These are phyloP conservation scores for Strongylocentrotus purpuratus DNA, from an alignment of 35 echinoderm and acorn worm genomes.

Conservation along the genomic window DNA sequence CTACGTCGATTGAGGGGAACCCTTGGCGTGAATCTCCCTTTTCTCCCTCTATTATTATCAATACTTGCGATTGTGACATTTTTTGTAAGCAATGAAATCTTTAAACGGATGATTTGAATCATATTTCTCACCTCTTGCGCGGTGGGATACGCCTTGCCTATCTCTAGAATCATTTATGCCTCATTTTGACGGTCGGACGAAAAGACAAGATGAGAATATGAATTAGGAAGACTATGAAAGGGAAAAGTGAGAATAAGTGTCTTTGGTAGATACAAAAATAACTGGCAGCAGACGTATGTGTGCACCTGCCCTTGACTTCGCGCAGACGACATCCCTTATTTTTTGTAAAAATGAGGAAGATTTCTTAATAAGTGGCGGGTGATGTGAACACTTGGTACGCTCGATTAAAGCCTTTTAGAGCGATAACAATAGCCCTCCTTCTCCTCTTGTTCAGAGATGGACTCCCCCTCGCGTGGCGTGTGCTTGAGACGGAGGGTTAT, in stretches of 20 bases:
- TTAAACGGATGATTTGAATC: background rate
- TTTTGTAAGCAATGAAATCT: background rate
- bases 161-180: background rate
- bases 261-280: background rate
- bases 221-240: background rate
- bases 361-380: slow-evolving; percentile 1
- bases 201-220: background rate
- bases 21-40: background rate
- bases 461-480: slow-evolving; percentile 9
- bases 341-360: background rate
- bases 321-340: background rate
- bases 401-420: slow-evolving; percentile 18
- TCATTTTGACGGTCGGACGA: background rate
- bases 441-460: background rate
- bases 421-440: background rate
- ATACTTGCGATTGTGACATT: background rate
- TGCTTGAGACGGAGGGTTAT: background rate
- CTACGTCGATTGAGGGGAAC: background rate
- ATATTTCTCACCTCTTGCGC: background rate
- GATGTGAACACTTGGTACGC: background rate
- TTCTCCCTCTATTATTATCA: background rate
- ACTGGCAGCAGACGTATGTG: background rate
- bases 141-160: background rate
- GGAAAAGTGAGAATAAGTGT: no score
- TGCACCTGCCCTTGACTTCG: background rate